A percentile compares a stretch with the other conserved stretches of the same genome.
phyloP scores from a whole-genome alignment of 2,113 vertebrate genomes.

The Malurus elegans region DNA sequence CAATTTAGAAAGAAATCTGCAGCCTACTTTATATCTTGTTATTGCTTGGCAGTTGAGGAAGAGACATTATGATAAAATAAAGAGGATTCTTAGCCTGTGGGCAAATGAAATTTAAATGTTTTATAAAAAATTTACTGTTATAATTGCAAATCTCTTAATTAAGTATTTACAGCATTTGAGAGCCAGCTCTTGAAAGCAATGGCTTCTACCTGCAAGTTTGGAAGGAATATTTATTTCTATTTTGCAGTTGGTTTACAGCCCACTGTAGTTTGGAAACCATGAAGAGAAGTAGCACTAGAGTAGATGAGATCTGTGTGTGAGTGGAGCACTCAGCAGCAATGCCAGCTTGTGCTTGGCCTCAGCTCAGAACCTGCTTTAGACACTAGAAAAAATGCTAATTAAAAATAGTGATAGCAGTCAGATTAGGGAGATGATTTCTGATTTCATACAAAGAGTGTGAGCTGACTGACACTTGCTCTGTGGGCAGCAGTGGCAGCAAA shows the following conservation, averaged over 20 bases:
- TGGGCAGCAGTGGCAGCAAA: not conserved
- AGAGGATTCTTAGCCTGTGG: not conserved
- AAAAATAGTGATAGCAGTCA: not conserved
- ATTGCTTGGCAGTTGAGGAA: not conserved
- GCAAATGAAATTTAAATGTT: not conserved
- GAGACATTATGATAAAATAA: not conserved
- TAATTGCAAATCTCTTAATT: not conserved
- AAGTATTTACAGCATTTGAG: not conserved
- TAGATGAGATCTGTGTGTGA: not conserved
- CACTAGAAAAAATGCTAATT: not conserved
- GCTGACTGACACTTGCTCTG: not conserved
- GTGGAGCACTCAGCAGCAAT: not conserved
- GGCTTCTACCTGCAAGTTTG: not conserved
- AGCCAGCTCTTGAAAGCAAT: not conserved
- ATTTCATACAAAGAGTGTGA: not conserved
- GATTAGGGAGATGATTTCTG: not conserved
- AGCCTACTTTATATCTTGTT: not conserved
- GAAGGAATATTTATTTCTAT: not conserved
- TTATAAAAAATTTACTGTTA: not conserved
- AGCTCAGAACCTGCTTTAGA: not conserved
- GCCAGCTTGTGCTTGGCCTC: not conserved
- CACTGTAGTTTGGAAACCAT: not conserved
- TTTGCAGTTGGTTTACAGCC: not conserved
- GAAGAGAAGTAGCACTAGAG: not conserved
- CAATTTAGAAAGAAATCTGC: not conserved